Evolutionary conservation across 2,113 vertebrate genomes (phyloP), one percentile per base, ranked within the genome.

Genomic region (Syngnathus typhle): DNA sequence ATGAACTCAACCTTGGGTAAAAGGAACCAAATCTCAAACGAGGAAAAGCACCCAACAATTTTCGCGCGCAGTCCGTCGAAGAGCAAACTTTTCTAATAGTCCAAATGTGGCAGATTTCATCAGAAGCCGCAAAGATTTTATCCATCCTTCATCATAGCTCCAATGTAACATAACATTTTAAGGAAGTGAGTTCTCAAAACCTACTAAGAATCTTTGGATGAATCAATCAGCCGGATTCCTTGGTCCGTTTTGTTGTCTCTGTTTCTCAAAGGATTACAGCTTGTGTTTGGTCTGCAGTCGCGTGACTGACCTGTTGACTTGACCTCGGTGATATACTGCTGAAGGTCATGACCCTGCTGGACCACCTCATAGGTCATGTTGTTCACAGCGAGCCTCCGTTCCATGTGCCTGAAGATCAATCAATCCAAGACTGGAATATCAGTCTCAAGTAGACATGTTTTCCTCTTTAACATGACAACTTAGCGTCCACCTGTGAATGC

Each of bases 281-380:
- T 41, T 61, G 36, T 37, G 7, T 9, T 37, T 59, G 32, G 23
- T 38, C 36, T 4, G 37, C 19, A 23, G 21, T 13, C 23, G 8
- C 27, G 19, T 21, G 23, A 11, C 12, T 37, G 87, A 98, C 97
- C 97, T 90, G 96, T 97, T 2, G 97, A 95, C 76, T 96, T 95
- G 37, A 98, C 95, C 81, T 99, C 97, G 78, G 93, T 93, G 86
- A 98, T 97, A 81, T 98, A 99, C 39, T 99, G 97, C 76, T 98
- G 96, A n/a, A 99, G 92, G 79, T 98, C 97, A 64, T 99, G 96
- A 32, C 96, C 94, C 82, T 99, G 97, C 74, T 98, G 96, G 80
- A 98, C 93, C 66, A 98, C 95, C 83, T 99, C 96, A 51, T 95
- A 98, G 46, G 94, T 96, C 97, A 99, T 98, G 82, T 96, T 98